Base-by-base conservation (phyloP, 2,888 invertebrate genomes). In the Schizaphis graminum region DNA sequence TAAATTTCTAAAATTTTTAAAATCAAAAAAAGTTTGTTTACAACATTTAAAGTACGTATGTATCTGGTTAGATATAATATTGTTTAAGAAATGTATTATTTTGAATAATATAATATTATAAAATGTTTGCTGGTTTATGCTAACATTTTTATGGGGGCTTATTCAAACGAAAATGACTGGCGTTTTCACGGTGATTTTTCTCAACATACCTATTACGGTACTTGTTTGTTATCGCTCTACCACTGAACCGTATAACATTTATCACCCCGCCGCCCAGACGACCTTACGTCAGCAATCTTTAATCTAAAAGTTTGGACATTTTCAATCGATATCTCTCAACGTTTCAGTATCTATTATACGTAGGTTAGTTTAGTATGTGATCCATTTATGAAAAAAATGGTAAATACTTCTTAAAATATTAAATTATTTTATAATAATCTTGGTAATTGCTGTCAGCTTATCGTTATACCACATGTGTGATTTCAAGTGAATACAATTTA, bases 91-190 rank as follows among this genome's bases (percentile, higher is more conserved):
- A n/a, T 67, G 67, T 16, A 67, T n/a, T 67, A 67, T n/a, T 67
- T 67, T 67, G 28, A 16, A 67, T 67, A 67, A 67, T 67, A n/a
- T 67, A 35, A n/a, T 67, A n/a, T 67, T 67, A n/a, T 67, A 16
- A 67, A n/a, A 67, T 67, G 61, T 67, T 35, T 67, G n/a, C n/a
- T 67, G 67, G 67, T 67, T n/a, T n/a, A 67, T 67, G n/a, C n/a
- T n/a, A 67, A 35, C 67, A 7, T 13, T 67, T 4, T 67, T 67
- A 4, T 67, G n/a, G 35, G 5, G n/a, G 16, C 2, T 67, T 67
- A 35, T 67, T 67, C n/a, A 35, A 67, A 67, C 5, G n/a, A n/a
- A n/a, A 67, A n/a, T 67, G n/a, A 67, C 16, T 1, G 16, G 16
- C n/a, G 7, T 67, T 35, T 67, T 67, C n/a, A n/a, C 13, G n/a